Base-by-base conservation (phyloP, 2,113 vertebrate genomes). In the Sigmodon hispidus region DNA sequence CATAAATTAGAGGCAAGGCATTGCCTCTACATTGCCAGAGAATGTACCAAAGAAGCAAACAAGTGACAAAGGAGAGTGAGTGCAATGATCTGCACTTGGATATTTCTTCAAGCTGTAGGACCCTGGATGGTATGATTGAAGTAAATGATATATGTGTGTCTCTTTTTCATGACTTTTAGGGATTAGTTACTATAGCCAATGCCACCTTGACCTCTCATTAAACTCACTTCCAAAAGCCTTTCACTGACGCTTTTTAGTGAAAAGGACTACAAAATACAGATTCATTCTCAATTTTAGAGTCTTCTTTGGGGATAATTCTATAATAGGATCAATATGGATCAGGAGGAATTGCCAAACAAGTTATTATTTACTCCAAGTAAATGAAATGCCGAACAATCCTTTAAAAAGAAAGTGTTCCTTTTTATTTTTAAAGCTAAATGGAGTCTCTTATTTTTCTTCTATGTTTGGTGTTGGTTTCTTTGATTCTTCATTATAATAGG, bases 351-450 rank as follows among this genome's bases (percentile, higher is more conserved):
- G 11, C 45, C 34, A 45, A 55, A 89, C 50, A 89, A 88, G 48
- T 50, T 48, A 9, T 76, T 81, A 90, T 36, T 87, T 92, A 92
- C 48, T 26, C 80, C 31, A 93, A 94, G 61, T 67, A 72, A 89
- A 88, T 31, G 21, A 80, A 77, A 88, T 43, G 67, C 21, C 85
- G 61, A 95, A 95, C 79, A 92, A 55, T 75, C 17, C 91, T 91
- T 87, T 19, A 73, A 91, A 91, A 67, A 72, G 65, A 94, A 72
- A 96, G 86, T 26, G 15, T 34, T 70, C 31, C 57, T 81, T 89
- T 95, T 86, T 80, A 80, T 87, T 92, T 95, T 90, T 59, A 90
- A 50, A 90, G 72, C 13, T 72, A 91, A 92, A 91, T 34, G 29
- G 61, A 55, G 22, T 73, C 2, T 89, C 45, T 89, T 15, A 77